phyloP scores from a whole-genome alignment of 2,113 vertebrate genomes.

The Solea senegalensis region DNA sequence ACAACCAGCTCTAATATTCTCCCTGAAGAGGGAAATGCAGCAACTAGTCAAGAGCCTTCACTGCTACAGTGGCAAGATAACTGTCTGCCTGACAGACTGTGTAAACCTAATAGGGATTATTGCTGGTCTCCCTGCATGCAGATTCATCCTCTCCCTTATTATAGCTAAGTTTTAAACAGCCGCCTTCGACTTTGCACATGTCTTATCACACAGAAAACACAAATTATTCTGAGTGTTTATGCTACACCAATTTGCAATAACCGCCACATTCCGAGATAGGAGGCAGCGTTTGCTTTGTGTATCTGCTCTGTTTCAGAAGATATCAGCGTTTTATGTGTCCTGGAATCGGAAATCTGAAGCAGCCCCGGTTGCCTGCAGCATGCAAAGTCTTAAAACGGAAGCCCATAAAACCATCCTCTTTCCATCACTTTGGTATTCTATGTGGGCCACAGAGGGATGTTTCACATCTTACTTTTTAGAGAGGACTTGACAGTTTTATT shows the following conservation, averaged over 20 bases:
- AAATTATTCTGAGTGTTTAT: conserved; percentile 59
- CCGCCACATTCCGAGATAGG: conserved; percentile 34
- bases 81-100: conserved; percentile 43
- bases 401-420: conserved; percentile 42
- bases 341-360: conserved; percentile 35
- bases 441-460: conserved; percentile 37
- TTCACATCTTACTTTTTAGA: conserved; percentile 39
- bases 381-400: conserved; percentile 33
- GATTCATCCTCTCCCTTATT: conserved; percentile 38
- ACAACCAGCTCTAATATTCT: conserved; percentile 46
- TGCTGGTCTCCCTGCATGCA: conserved; percentile 22
- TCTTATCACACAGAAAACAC: conserved; percentile 45
- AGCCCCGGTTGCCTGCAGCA: conserved; percentile 39
- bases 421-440: conserved; percentile 46
- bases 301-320: conserved; percentile 47
- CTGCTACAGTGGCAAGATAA: conserved; percentile 33
- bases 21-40: conserved; percentile 52
- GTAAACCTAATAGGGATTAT: conserved; percentile 55
- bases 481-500: conserved; percentile 40
- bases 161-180: conserved; percentile 16
- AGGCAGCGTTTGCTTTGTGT: conserved; percentile 46
- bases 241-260: conserved; percentile 59
- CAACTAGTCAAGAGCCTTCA: conserved; percentile 36
- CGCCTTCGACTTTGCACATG: conserved; percentile 43
- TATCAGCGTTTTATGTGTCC: conserved; percentile 26